These are phyloP conservation scores for Andrena minutula DNA, from an alignment of 2,888 invertebrate genomes.

Conservation along the genomic window DNA sequence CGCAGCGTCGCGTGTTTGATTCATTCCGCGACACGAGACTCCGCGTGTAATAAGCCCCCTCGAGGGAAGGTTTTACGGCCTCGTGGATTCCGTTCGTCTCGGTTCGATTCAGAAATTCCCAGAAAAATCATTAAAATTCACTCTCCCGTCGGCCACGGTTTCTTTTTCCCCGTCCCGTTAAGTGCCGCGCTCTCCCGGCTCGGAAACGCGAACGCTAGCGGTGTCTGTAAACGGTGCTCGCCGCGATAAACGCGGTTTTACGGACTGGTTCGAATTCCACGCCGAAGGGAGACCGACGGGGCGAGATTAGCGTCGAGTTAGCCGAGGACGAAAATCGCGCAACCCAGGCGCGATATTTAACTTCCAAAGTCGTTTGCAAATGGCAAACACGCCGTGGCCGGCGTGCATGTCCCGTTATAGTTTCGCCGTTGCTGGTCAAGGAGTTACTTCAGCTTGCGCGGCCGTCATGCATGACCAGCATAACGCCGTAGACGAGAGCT, in stretches of 20 bases:
- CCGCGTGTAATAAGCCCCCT: conserved; percentile 35
- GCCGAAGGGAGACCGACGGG: conserved; percentile 28
- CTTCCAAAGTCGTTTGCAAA: conserved; percentile 53
- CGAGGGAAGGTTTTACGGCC: conserved; percentile 54
- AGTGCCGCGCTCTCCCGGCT: neutral
- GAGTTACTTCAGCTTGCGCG: conserved; percentile 37
- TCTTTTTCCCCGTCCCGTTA: conserved; percentile 11
- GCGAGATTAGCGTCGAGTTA: conserved; percentile 49
- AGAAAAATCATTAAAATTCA: conserved; percentile 59
- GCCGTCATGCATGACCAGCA: conserved; percentile 57
- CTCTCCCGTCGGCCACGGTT: conserved; percentile 4
- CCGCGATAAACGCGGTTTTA: conserved; percentile 29
- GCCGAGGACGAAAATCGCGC: conserved; percentile 29
- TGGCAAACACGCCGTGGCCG: conserved; percentile 45
- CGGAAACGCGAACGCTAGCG: neutral
- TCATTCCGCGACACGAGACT: conserved; percentile 38
- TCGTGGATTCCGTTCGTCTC: conserved; percentile 38
- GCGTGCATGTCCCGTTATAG: conserved; percentile 63
- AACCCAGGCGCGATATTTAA: conserved; percentile 42
- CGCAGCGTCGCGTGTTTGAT: conserved; percentile 55
- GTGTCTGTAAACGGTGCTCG: neutral
- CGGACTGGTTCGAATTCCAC: conserved; percentile 23
- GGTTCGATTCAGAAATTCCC: conserved; percentile 31
- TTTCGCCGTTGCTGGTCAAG: conserved; percentile 39
- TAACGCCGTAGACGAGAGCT: conserved; percentile 42